Evolutionary conservation across 2,888 invertebrate species (phyloP), one percentile per base, ranked within the genome.

Genomic region (Mystacides longicornis): DNA sequence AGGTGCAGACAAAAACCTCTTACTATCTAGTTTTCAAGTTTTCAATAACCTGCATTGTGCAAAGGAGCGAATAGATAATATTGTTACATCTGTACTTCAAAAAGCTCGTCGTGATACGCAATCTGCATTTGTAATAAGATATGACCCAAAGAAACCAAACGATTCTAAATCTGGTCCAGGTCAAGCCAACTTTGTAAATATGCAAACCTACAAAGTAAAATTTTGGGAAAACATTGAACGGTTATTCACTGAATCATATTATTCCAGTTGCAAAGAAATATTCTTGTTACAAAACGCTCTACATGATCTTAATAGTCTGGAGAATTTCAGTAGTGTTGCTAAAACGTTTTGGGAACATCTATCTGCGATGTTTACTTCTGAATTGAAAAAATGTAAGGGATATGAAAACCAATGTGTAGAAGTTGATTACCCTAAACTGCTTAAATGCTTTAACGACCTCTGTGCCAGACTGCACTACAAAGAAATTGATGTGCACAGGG

Each of bases 181-280:
- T 55, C 67, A 81, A 73, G 75, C 75, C 58, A 67, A 81, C 66
- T 64, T 80, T 56, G 69, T 74, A 80, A 68, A 79, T 70, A 64
- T 80, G 62, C 66, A 73, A 69, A 81, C 71, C 66, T 81, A 72
- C 64, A 81, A 67, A 70, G 73, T 66, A 63, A 75, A 87, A 65
- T 79, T 96, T 3, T 96, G 95, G 94, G 85, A 86, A 58, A 92
- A 91, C 64, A 80, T 96, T 65, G 93, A 95, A 67, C 88, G 87
- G 70, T 73, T 92, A 7, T 88, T 93, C 67, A 87, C 89, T 66
- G 82, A 84, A 56, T 83, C 85, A 56, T 79, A 90, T 42, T 86
- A 80, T 63, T 81, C 81, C 55, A 81, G 82, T 62, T 89, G 89
- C 67, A 79, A 82, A 60, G 89, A 89, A 72, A 82, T 84, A 58